Base-by-base conservation (phyloP, 1,140 invertebrate genomes). In the Drosophila kurseongensis region DNA sequence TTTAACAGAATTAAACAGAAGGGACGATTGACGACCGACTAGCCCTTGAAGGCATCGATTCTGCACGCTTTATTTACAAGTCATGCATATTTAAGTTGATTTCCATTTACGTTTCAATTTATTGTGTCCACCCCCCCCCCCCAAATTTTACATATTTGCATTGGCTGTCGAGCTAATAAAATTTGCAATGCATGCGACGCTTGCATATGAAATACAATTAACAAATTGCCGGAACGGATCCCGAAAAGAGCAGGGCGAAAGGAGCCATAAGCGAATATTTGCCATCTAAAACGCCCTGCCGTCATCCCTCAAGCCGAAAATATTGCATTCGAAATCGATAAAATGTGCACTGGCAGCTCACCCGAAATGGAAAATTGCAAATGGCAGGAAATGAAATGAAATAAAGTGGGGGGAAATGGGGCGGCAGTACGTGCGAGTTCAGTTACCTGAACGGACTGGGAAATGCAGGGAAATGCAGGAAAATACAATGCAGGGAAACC, bases 21-120 rank as follows among this genome's bases (percentile, higher is more conserved):
- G 18, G 8, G 2, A 5, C 27, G 14, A 35, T 16, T 40, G 18
- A 59, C 48, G 18, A 13, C 5, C 13, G 13, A 4, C 29, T 18
- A 38, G 40, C 35, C 65, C 65, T 71, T 23, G 67, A 44, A 55
- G 60, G 40, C 60, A 65, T 61, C 59, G 36, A 42, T 57, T 41
- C 32, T 41, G 42, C 58, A 41, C 27, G 44, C 42, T 61, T 68
- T 65, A 82, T 82, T 86, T 81, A 81, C 75, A 72, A 68, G 80
- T 58, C 59, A 75, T 82, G 82, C 83, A 86, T 86, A 86, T 86
- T 86, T 88, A 58, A 88, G 79, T 68, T 79, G 55, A 82, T 88
- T 82, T 88, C 72, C 78, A 86, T 82, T 82, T 86, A 68, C 73
- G 58, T 75, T 82, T 75, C 82, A 85, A 82, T 86, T 86, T 75